Evolutionary conservation across 2,797 vertebrate genomes (phyloP), one percentile per base, ranked within the genome.

Genomic region (Alectoris magna): DNA sequence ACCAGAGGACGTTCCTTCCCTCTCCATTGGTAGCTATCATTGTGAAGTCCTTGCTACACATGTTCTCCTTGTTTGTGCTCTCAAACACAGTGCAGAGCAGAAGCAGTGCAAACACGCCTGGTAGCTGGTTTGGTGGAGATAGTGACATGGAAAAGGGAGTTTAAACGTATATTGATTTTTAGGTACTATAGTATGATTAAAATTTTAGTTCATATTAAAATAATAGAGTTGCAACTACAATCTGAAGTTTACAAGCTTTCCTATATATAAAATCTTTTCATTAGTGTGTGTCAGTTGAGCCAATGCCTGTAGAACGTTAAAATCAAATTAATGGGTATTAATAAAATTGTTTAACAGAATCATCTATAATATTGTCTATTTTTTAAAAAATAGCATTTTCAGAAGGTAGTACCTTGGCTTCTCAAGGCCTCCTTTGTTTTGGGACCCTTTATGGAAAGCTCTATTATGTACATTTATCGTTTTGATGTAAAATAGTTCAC

Each of bases 151-250:
- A 77, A 59, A 85, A 72, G 76, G 71, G 66, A 59, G 26, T 73
- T 93, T 60, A 89, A 96, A 88, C 17, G 24, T 55, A 27, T 49
- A 49, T 72, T 94, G 82, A 91, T 94, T 93, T 94, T 91, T 80
- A 91, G 89, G 91, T 85, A 68, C 55, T 84, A 70, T 14, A 63
- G 22, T 34, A 56, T 87, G 73, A 91, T 95, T 91, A 78, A 81
- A 95, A 94, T 89, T 72, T 58, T 68, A 71, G 66, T 77, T 90
- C 75, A 36, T 46, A 56, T 87, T 85, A 49, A 88, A 95, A 63
- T 48, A 88, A 53, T 38, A 91, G 67, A 92, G 44, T 63, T 89
- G 3, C 59, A 27, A 48, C 12, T 88, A 19, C 56, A 58, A n/a
- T 48, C 73, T 93, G 89, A 88, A 84, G 17, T 81, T 81, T 18